Evolutionary conservation across 2,888 invertebrate species (phyloP).

Genomic region (Flexamia atlantica): DNA sequence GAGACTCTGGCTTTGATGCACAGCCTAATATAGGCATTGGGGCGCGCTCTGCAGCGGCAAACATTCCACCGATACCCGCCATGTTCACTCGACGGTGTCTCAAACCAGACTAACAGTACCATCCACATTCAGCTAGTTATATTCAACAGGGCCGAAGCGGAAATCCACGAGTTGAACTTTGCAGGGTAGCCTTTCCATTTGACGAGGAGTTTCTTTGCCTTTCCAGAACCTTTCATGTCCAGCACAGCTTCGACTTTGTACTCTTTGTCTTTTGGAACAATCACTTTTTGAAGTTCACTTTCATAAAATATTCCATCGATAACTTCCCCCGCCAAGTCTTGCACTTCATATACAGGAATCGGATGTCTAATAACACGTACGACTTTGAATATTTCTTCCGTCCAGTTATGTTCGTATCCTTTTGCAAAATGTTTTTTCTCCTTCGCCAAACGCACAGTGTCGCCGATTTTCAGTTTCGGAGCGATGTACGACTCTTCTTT

Average conservation of each 20-base stretch:
- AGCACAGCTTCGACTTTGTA: no score
- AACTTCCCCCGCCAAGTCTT: no score
- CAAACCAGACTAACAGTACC: constrained; percentile 35
- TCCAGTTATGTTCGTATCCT: constrained; percentile 68
- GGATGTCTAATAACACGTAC: constrained; percentile 36
- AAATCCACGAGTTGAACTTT: constrained; percentile 69
- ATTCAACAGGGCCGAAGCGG: constrained; percentile 33
- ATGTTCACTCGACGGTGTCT: constrained; percentile 19
- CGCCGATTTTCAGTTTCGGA: constrained; percentile 28
- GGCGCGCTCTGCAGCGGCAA: constrained; percentile 1
- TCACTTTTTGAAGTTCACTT: no score
- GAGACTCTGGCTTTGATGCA: not conserved
- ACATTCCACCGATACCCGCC: constrained; percentile 22
- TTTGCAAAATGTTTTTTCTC: constrained; percentile 68
- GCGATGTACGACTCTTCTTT: not conserved
- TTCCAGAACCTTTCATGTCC: no score
- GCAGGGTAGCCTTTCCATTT: constrained; percentile 70
- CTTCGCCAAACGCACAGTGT: constrained; percentile 64
- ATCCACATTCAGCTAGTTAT: not conserved
- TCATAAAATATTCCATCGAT: no score
- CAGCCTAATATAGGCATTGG: not conserved
- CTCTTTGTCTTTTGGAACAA: no score
- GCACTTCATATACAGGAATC: no score
- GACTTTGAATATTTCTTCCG: constrained; percentile 65
- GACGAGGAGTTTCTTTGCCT: no score